phyloP scores from a whole-genome alignment of 2,888 invertebrate genomes.

The Conops quadrifasciatus region DNA sequence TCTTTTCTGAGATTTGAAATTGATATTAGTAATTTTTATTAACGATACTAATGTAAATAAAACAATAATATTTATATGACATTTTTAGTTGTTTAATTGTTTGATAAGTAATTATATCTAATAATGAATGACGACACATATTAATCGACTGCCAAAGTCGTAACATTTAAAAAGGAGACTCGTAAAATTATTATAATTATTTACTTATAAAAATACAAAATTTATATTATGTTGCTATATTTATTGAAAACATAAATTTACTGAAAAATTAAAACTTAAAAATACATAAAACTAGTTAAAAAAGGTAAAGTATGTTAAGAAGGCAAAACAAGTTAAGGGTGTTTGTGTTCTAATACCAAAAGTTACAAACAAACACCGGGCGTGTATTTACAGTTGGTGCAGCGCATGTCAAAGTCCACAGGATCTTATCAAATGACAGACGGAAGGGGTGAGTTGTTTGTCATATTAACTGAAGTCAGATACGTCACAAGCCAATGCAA shows the following conservation, averaged over 20 bases:
- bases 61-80: not conserved
- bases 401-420: constrained; percentile 33
- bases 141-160: too few species aligned
- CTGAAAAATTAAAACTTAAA: not conserved
- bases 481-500: too few species aligned
- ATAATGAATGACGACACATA: too few species aligned
- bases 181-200: too few species aligned
- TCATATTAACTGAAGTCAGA: too few species aligned
- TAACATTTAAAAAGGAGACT: too few species aligned
- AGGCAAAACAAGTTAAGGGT: not conserved
- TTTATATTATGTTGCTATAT: too few species aligned
- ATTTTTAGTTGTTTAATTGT: too few species aligned
- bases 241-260: too few species aligned
- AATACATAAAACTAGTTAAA: not conserved
- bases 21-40: not conserved
- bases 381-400: constrained; percentile 30
- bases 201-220: too few species aligned
- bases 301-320: not conserved
- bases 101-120: too few species aligned
- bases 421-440: not conserved
- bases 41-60: not conserved
- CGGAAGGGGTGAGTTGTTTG: too few species aligned
- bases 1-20: not conserved
- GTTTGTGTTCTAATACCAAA: not conserved
- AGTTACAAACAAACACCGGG: constrained; percentile 27